Evolutionary conservation across 1,140 invertebrate genomes (phyloP), one percentile per base, ranked within the genome.

Genomic region (Vanessa atalanta): DNA sequence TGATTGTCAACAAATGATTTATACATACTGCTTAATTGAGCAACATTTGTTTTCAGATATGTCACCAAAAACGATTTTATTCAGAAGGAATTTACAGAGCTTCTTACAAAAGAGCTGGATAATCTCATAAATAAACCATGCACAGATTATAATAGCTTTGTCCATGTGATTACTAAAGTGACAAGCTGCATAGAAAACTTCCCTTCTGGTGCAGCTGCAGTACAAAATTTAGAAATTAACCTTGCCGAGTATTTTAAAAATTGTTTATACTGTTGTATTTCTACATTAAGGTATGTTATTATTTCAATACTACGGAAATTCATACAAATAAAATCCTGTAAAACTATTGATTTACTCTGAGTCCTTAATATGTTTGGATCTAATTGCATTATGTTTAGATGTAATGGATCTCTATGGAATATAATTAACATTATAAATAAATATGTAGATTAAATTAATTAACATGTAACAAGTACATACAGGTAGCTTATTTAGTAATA

Each of bases 171-270:
- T 2, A 69, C 73, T 14, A 85, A 84, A 74, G 26, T 89, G 12
- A 78, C 77, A 2, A 78, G 71, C 15, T 86, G 87, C 53, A 83
- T 83, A 15, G 89, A 88, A 63, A 91, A 89, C 66, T 87, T 89
- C 61, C 80, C 80, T 0, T 66, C 83, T 0, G 89, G 89, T 2
- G 70, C 76, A 4, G 50, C 47, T 2, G 82, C 88, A 15, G 43
- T 91, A 0, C 83, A 78, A 71, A 43, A 47, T 9, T 50, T 86
- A 6, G 82, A 89, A 55, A 47, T 81, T 8, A 16, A 48, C 20
- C 70, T 91, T 9, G 77, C 75, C 15, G 60, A 65, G 6, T 89
- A 85, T 50, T 76, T 88, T 12, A 76, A 73, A 16, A 23, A 71
- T 16, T 84, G 86, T 57, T 79, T 91, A 47, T 0, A 47, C 9